Evolutionary conservation across 2,888 invertebrate genomes (phyloP).

Genomic region (Omphaloscelis lunosa): DNA sequence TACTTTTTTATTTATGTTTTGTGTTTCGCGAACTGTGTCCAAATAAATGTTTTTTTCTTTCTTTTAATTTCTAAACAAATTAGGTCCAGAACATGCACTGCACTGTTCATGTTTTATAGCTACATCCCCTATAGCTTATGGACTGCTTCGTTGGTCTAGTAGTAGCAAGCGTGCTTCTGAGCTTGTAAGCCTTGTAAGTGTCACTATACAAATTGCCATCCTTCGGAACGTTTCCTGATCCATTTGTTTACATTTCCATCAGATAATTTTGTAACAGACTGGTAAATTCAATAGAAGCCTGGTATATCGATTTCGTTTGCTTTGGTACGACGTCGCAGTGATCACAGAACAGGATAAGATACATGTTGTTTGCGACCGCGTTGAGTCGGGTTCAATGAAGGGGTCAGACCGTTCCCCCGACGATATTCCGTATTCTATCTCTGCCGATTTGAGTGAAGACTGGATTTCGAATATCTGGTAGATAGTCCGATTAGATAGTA

Average conservation of each 20-base stretch:
- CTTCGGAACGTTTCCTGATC: neutral
- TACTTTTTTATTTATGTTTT: too few species aligned
- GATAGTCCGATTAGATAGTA: neutral
- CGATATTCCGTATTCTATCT: conserved; percentile 27
- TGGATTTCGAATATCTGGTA: conserved; percentile 13
- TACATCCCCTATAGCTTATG: too few species aligned
- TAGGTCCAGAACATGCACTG: too few species aligned
- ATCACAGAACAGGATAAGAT: neutral
- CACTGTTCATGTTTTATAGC: too few species aligned
- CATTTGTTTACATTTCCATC: neutral
- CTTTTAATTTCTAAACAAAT: too few species aligned
- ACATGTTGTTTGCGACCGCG: conserved; percentile 17
- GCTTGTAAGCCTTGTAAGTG: too few species aligned
- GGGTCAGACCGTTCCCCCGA: neutral
- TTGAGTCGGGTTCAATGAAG: conserved; percentile 29
- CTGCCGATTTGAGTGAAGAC: neutral
- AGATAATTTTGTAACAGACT: neutral
- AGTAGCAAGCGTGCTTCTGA: too few species aligned
- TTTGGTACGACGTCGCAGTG: neutral
- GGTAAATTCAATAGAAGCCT: neutral
- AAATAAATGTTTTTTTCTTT: too few species aligned
- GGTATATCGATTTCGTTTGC: neutral
- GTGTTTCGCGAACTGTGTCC: too few species aligned
- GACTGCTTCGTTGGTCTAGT: too few species aligned
- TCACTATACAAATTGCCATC: too few species aligned